These are phyloP conservation scores for Telenomus remus DNA, from an alignment of 1,140 invertebrate genomes.

Conservation along the genomic window DNA sequence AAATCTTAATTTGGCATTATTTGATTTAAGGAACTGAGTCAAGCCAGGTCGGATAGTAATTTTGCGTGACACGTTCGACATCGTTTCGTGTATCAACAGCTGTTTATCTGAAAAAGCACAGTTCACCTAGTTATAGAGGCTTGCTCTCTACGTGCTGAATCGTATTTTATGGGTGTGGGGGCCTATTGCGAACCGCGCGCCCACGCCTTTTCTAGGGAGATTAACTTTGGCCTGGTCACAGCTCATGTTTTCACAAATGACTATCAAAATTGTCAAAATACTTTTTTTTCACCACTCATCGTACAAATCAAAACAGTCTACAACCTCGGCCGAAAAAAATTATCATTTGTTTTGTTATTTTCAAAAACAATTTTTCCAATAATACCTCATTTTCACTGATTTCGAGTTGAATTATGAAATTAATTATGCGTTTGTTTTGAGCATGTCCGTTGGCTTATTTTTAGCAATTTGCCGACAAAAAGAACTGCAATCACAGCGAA, in stretches of 20 bases:
- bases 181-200: conserved; percentile 62
- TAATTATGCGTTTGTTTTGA: not conserved
- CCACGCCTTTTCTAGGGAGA: conserved; percentile 66
- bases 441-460: conserved; percentile 4
- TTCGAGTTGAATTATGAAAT: not conserved
- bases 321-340: too few species aligned
- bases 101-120: conserved; percentile 51
- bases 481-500: conserved; percentile 21
- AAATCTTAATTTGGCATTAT: conserved; percentile 28
- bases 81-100: conserved; percentile 51
- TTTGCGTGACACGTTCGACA: conserved; percentile 52
- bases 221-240: conserved; percentile 66
- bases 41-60: conserved; percentile 36
- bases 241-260: conserved; percentile 35
- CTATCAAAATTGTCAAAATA: conserved; percentile 4
- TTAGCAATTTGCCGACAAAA: conserved; percentile 1
- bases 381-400: too few species aligned
- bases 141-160: conserved; percentile 25
- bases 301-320: too few species aligned
- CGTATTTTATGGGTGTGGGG: conserved; percentile 61
- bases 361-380: too few species aligned
- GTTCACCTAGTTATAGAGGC: conserved; percentile 49
- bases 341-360: too few species aligned
- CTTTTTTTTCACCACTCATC: not conserved
- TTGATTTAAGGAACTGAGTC: conserved; percentile 46